Base-by-base conservation (phyloP, 2,888 invertebrate species). In the Euphydryas editha region DNA sequence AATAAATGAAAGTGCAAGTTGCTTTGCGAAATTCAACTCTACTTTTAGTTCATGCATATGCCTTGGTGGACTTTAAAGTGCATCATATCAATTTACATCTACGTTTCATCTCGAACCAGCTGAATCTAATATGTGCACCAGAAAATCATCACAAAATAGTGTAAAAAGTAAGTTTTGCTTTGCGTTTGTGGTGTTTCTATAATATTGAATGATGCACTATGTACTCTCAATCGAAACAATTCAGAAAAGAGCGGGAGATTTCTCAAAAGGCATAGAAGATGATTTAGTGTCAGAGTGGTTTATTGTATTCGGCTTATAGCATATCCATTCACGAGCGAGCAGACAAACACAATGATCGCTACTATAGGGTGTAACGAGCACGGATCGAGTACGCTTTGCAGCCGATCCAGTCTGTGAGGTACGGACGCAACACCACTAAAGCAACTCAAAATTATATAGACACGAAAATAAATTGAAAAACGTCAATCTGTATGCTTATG, bases 361-460 rank as follows among this genome's bases (percentile, higher is more conserved):
- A 91, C 80, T 82, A 84, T 84, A 87, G 83, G 86, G 83, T 86
- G 88, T 87, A 90, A 87, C 90, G 91, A 91, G 92, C 92, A 90
- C 87, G 87, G 88, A 87, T 85, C 88, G 87, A 87, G 85, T 88
- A 90, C 88, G 91, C 89, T 83, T 91, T 90, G 90, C 89, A 88
- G 84, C 91, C 90, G 91, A 90, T 88, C 90, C 92, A 90, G 91
- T 91, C 91, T 86, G 91, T 91, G 89, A 88, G 88, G 87, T 91
- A 92, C 88, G 91, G 91, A 92, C 91, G 90, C 90, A 91, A 92
- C 90, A 92, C 88, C 90, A 92, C 92, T 92, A 92, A 92, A 92
- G 92, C 92, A 92, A 92, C 90, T 92, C 92, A 92, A 92, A 88
- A 85, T 82, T 81, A 83, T 89, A 90, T 90, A 91, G 90, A 92